Conservation (phyloP, 2,888 invertebrate genomes). For the Caenorhabditis angaria region DNA sequence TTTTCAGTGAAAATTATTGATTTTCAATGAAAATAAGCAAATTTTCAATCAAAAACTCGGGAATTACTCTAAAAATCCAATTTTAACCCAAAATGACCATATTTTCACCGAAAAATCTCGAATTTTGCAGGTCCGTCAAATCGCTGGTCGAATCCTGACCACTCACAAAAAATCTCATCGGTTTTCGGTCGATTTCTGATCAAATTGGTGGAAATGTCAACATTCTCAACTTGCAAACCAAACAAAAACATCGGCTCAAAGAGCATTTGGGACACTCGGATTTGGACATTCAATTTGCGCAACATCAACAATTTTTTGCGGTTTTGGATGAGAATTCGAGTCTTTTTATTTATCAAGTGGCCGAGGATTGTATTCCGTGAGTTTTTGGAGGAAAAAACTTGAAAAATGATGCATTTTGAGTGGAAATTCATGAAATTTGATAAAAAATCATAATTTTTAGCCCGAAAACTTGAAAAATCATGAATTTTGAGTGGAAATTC, state of each 20-base stretch:
- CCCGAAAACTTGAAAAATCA: too few relatives aligned
- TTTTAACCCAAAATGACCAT: too few relatives aligned
- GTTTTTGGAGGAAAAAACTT: slow-evolving; percentile 5
- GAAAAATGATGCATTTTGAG: too few relatives aligned
- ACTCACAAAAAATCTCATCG: slow-evolving; percentile 55
- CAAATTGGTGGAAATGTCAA: slow-evolving; percentile 51
- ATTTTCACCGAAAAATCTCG: not conserved
- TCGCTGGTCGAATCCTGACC: slow-evolving; percentile 49
- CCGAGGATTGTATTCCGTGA: slow-evolving; percentile 40
- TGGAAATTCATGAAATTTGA: too few relatives aligned
- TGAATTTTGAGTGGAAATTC: too few relatives aligned
- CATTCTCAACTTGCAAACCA: slow-evolving; percentile 50
- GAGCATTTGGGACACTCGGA: slow-evolving; percentile 53
- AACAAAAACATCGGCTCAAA: slow-evolving; percentile 60
- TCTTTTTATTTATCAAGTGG: slow-evolving; percentile 62
- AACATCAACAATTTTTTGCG: slow-evolving; percentile 60
- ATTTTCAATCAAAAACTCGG: too few relatives aligned
- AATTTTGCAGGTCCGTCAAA: slow-evolving; percentile 22
- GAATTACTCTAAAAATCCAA: too few relatives aligned
- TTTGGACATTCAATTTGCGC: slow-evolving; percentile 65
- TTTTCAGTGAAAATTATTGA: not conserved
- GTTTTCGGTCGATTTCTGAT: slow-evolving; percentile 60
- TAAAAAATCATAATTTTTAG: too few relatives aligned
- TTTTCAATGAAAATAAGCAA: not conserved
- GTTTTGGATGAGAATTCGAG: slow-evolving; percentile 61